These are phyloP conservation scores for Drosophila incognita DNA, from an alignment of 2,888 invertebrate genomes.

Conservation along the genomic window DNA sequence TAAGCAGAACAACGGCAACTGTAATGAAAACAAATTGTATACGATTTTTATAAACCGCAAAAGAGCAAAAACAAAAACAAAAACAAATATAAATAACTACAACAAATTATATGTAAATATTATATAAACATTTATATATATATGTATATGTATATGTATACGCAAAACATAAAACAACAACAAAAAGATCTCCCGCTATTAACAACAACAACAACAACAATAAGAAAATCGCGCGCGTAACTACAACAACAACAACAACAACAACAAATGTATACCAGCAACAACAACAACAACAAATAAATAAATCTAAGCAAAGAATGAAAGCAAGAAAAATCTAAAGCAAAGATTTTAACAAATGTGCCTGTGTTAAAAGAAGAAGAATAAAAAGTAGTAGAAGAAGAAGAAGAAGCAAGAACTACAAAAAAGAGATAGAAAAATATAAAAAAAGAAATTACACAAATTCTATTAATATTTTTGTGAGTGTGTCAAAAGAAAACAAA, in stretches of 20 bases:
- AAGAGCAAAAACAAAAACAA: constrained; percentile 46
- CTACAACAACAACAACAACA: constrained; percentile 20
- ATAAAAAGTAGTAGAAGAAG: constrained; percentile 20
- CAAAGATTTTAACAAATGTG: constrained; percentile 78
- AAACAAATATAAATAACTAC: constrained; percentile 35
- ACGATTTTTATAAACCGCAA: constrained; percentile 79
- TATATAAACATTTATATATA: constrained; percentile 62
- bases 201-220: constrained; percentile 50
- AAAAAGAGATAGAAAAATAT: constrained; percentile 14
- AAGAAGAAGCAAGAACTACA: constrained; percentile 27
- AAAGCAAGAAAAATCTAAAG: constrained; percentile 45
- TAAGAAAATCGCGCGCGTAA: constrained; percentile 70
- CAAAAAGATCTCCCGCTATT: constrained; percentile 72
- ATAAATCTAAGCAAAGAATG: constrained; percentile 58
- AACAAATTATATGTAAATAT: constrained; percentile 77
- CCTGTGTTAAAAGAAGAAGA: constrained; percentile 71
- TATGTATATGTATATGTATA: constrained; percentile 28
- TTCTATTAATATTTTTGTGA: constrained; percentile 64
- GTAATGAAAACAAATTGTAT: constrained; percentile 75
- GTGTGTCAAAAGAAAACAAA: constrained; percentile 53
- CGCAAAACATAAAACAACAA: constrained; percentile 33
- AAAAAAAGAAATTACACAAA: constrained; percentile 46
- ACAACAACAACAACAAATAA: constrained; percentile 57
- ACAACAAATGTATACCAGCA: constrained; percentile 67
- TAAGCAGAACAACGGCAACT: constrained; percentile 49